Percentiles rank a stretch among this genome's conserved stretches.
These are phyloP conservation scores for Ptyas mucosa DNA, from an alignment of 2,113 vertebrate genomes.

Conservation along the genomic window DNA sequence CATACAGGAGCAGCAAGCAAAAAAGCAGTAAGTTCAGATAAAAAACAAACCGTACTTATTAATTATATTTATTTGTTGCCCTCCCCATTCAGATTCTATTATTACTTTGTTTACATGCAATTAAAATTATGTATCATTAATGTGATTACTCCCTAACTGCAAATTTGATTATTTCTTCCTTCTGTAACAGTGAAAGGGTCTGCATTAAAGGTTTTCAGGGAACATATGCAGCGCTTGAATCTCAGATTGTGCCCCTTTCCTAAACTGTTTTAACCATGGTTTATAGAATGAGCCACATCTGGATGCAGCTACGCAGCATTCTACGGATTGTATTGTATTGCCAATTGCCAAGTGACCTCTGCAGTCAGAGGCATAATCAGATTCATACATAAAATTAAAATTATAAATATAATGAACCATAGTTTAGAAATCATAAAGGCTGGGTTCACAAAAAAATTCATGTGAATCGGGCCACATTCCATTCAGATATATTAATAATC, in stretches of 20 bases:
- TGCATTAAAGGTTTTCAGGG: background rate
- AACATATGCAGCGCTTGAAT: background rate
- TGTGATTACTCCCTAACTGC: background rate
- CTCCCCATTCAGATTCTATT: background rate
- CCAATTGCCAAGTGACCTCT: background rate
- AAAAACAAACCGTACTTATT: background rate
- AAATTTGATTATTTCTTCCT: background rate
- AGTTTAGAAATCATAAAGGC: background rate
- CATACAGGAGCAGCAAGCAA: background rate
- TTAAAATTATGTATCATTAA: background rate
- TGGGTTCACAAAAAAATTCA: background rate
- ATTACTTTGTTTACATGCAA: background rate
- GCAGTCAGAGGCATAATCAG: background rate
- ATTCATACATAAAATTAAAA: background rate
- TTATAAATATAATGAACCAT: background rate
- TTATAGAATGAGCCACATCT: background rate
- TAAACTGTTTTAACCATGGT: background rate
- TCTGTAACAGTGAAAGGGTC: background rate
- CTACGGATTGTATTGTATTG: background rate
- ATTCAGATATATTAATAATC: background rate
- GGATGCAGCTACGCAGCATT: background rate
- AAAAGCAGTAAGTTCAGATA: background rate
- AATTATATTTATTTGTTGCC: background rate
- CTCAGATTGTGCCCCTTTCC: background rate
- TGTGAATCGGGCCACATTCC: background rate